Evolutionary conservation across 2,797 vertebrate species (phyloP).

Genomic region (Arremon brunneinucha): DNA sequence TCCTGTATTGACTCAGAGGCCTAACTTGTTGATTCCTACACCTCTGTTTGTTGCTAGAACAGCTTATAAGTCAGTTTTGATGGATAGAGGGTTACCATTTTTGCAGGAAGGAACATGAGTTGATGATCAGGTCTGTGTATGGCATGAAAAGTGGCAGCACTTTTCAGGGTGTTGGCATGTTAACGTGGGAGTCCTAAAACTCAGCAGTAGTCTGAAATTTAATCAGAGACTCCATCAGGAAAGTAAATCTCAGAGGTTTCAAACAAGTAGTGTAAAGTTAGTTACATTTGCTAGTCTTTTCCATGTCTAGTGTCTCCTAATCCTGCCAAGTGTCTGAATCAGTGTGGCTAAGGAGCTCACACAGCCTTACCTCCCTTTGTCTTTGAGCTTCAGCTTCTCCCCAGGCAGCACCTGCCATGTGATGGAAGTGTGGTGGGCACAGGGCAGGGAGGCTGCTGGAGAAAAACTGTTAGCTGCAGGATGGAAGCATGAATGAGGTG

Average conservation of each 20-base stretch:
- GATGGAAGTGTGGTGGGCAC: fast-evolving
- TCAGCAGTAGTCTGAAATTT: not conserved
- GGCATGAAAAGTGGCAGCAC: not conserved
- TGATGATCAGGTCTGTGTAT: not conserved
- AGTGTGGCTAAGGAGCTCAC: not conserved
- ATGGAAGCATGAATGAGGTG: not conserved
- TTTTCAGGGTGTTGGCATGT: not conserved
- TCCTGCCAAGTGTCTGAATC: not conserved
- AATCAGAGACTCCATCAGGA: not conserved
- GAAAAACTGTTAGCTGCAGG: not conserved
- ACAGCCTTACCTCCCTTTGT: not conserved
- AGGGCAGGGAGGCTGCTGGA: not conserved
- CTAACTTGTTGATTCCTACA: not conserved
- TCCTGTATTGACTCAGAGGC: not conserved
- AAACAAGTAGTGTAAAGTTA: not conserved
- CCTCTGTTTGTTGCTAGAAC: not conserved
- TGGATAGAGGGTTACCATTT: not conserved
- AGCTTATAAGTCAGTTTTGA: not conserved
- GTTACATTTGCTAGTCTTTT: not conserved
- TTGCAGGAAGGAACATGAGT: not conserved
- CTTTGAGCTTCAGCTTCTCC: not conserved
- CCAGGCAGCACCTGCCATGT: not conserved
- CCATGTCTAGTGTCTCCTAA: not conserved
- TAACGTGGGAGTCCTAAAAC: not conserved
- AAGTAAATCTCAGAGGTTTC: not conserved